These are phyloP conservation scores for Monoplex corrugatus DNA, from an alignment of 2,888 invertebrate genomes.

Conservation along the genomic window DNA sequence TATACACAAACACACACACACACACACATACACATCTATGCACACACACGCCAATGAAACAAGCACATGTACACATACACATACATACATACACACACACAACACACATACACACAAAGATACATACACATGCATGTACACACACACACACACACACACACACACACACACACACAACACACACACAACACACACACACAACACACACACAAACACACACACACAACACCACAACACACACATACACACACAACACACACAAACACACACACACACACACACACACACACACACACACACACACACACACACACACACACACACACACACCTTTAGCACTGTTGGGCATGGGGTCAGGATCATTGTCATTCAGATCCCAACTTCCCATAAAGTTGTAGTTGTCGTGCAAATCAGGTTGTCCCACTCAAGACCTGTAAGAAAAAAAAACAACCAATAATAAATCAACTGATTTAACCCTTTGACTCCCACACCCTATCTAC, in stretches of 20 bases:
- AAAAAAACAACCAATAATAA: not conserved
- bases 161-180: not conserved
- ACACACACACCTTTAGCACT: conserved; percentile 61
- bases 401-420: conserved; percentile 73
- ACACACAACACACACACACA: not conserved
- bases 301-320: not conserved
- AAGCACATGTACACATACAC: not conserved
- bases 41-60: not conserved
- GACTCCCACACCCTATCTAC: no score
- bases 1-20: not conserved
- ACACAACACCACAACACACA: no score
- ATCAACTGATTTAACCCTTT: not conserved
- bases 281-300: not conserved
- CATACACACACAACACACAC: not conserved
- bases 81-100: not conserved
- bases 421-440: conserved; percentile 77
- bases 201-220: no score
- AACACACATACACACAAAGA: not conserved
- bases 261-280: not conserved
- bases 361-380: conserved; percentile 79
- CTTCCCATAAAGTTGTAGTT: conserved; percentile 79
- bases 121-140: not conserved
- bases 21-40: not conserved
- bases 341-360: conserved; percentile 78
- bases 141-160: no score